These are phyloP conservation scores for Polylopha cassiicola DNA, from an alignment of 2,888 invertebrate species.

Conservation along the genomic window DNA sequence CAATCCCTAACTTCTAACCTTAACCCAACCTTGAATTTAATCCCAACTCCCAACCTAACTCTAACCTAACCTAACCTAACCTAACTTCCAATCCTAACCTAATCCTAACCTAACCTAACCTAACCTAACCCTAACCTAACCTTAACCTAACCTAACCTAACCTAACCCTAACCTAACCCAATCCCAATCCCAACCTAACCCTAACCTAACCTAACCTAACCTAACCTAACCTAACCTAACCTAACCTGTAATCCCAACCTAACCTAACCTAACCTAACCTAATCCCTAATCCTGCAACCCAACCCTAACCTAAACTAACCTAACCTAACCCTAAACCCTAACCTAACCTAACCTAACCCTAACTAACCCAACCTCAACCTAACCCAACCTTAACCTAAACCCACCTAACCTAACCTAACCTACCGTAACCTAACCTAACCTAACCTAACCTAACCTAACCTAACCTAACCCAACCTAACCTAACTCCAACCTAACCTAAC, in stretches of 20 bases:
- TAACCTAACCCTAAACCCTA: conserved; percentile 28
- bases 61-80: too few relatives aligned
- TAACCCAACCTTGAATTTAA: too few relatives aligned
- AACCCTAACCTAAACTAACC: conserved; percentile 25
- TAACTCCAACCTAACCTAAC: conserved; percentile 5
- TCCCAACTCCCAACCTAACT: too few relatives aligned
- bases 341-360: conserved; percentile 31
- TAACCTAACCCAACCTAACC: conserved; percentile 5
- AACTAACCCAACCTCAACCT: conserved; percentile 30
- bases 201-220: conserved; percentile 24
- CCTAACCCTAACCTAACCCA: conserved; percentile 23
- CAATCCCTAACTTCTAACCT: too few relatives aligned
- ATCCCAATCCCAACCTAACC: conserved; percentile 29
- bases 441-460: conserved; percentile 17
- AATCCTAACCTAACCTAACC: too few relatives aligned
- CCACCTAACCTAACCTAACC: conserved; percentile 30
- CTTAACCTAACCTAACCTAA: conserved; percentile 16
- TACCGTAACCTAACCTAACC: conserved; percentile 30
- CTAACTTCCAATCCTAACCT: too few relatives aligned
- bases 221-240: conserved; percentile 29
- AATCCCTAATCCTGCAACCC: conserved; percentile 31
- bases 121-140: too few relatives aligned
- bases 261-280: conserved; percentile 32
- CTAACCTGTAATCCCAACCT: conserved; percentile 30
- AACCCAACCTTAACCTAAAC: conserved; percentile 28